Percentiles rank a stretch among this genome's conserved stretches.
Conservation (phyloP, 1,140 invertebrate species). For the Drosophila ficusphila region DNA sequence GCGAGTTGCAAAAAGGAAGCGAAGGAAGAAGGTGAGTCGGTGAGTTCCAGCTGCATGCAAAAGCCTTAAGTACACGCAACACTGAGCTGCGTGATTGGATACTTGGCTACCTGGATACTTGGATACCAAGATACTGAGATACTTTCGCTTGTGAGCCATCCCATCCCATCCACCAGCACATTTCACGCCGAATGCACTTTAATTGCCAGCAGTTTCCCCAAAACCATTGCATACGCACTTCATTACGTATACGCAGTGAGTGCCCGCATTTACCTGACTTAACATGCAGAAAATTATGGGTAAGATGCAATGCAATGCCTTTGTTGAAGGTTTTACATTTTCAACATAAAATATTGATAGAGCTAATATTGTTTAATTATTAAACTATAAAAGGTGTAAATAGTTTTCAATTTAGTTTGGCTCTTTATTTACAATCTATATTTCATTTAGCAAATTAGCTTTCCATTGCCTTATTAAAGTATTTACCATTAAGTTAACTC, state of each 20-base stretch:
- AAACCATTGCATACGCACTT: background rate
- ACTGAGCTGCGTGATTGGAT: constrained; percentile 22
- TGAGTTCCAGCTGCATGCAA: background rate
- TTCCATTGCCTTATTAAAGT: too few species aligned
- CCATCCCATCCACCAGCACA: background rate
- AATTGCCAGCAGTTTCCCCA: constrained; percentile 1
- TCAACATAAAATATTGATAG: too few species aligned
- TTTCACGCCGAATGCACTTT: constrained; percentile 1
- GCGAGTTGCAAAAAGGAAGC: background rate
- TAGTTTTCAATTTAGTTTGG: too few species aligned
- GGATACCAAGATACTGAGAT: too few species aligned
- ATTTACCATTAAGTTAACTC: too few species aligned
- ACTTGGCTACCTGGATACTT: background rate
- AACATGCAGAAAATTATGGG: background rate
- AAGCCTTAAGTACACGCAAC: constrained; percentile 16
- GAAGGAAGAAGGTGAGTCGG: too few species aligned
- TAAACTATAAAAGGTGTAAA: too few species aligned
- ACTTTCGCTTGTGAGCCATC: too few species aligned
- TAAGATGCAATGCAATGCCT: background rate
- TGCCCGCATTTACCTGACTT: background rate
- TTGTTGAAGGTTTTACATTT: too few species aligned
- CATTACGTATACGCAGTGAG: constrained; percentile 2
- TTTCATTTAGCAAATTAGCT: too few species aligned
- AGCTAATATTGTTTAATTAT: too few species aligned
- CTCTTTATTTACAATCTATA: too few species aligned